Conservation (phyloP, 2,113 vertebrate genomes). For the Empidonax traillii region DNA sequence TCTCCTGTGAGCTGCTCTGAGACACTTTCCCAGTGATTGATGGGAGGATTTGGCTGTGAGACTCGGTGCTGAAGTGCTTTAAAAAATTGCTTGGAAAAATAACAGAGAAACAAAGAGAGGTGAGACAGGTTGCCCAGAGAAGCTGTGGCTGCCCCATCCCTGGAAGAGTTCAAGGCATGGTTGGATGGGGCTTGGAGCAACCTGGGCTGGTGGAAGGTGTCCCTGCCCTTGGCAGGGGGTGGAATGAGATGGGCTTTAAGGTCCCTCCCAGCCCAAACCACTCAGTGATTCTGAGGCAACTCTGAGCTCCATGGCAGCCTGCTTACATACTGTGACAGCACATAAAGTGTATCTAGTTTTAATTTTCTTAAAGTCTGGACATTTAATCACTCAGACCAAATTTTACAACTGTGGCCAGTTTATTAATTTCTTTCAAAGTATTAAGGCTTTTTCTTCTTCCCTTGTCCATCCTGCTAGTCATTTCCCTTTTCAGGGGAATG, state of each 20-base stretch:
- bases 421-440: neutral
- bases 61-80: neutral
- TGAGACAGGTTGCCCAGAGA: neutral
- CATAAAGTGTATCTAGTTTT: neutral
- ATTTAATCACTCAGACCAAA: neutral
- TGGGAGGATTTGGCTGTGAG: neutral
- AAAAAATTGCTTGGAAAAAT: neutral
- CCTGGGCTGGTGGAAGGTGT: neutral
- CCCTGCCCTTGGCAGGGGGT: neutral
- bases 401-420: neutral
- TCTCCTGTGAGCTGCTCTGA: neutral
- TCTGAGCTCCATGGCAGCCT: neutral
- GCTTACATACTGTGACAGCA: neutral
- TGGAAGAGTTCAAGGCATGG: neutral
- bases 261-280: neutral
- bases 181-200: accelerated
- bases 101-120: neutral
- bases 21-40: neutral
- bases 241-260: neutral
- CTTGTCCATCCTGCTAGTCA: neutral
- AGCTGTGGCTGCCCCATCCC: neutral
- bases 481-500: neutral
- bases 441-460: neutral
- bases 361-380: neutral
- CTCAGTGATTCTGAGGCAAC: neutral